phyloP scores from a whole-genome alignment of 2,888 invertebrate species.

The Agrochola macilenta region DNA sequence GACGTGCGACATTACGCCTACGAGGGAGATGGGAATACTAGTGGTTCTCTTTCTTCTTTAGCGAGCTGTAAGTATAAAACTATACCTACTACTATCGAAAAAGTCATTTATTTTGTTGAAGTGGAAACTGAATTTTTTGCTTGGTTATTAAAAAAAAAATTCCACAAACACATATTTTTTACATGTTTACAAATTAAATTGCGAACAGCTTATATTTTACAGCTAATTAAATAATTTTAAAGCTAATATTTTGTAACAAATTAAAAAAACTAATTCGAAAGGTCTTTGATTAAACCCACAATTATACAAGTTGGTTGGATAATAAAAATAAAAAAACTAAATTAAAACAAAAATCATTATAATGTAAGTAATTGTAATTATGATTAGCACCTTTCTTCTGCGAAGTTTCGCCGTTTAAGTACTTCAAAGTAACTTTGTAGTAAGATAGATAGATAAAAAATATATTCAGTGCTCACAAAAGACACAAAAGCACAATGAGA shows the following conservation, averaged over 20 bases:
- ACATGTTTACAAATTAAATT: not conserved
- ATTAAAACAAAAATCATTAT: not conserved
- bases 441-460: too few species aligned
- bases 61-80: constrained; percentile 93
- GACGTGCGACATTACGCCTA: constrained; percentile 99
- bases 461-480: too few species aligned
- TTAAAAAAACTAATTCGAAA: not conserved
- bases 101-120: too few species aligned
- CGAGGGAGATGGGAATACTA: constrained; percentile 98
- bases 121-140: not conserved
- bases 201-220: too few species aligned
- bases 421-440: not conserved
- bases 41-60: constrained; percentile 97
- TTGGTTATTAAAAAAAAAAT: not conserved
- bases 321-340: too few species aligned
- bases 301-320: too few species aligned
- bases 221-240: too few species aligned
- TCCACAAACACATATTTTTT: not conserved
- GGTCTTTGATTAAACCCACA: too few species aligned
- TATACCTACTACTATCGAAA: not conserved
- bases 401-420: not conserved
- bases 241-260: not conserved
- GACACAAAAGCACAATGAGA: too few species aligned
- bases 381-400: too few species aligned
- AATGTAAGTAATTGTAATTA: too few species aligned